Conservation (phyloP, 1,140 invertebrate genomes). For the Pseudomyrmex pallidus region DNA sequence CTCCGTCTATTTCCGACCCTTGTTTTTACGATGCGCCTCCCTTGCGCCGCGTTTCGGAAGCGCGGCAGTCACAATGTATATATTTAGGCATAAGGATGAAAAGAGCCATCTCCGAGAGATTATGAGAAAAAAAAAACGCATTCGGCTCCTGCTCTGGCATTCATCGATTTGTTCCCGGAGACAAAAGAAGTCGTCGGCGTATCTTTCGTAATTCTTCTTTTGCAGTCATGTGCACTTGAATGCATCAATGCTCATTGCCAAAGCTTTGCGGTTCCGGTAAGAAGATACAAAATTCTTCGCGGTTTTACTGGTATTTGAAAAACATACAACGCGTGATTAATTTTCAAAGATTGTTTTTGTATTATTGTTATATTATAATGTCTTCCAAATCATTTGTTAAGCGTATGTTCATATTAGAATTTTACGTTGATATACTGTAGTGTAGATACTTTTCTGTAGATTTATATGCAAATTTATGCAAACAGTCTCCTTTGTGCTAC, state of each 20-base stretch:
- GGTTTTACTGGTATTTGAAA: not conserved
- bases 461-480: not conserved
- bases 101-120: constrained; percentile 57
- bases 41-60: constrained; percentile 21
- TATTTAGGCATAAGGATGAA: constrained; percentile 62
- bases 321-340: constrained; percentile 10
- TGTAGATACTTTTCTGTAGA: not conserved
- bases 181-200: constrained; percentile 24
- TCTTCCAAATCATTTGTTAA: not conserved
- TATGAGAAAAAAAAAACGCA: constrained; percentile 53
- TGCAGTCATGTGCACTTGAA: not conserved
- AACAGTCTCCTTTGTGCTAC: constrained; percentile 27
- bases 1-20: constrained; percentile 56
- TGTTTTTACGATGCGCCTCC: constrained; percentile 61
- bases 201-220: not conserved
- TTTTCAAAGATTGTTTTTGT: not conserved
- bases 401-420: too few relatives aligned
- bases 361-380: not conserved
- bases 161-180: not conserved
- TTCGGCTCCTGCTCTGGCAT: not conserved
- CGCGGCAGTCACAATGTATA: constrained; percentile 30
- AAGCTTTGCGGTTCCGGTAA: not conserved
- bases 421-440: too few relatives aligned
- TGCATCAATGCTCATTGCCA: not conserved
- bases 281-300: not conserved